Evolutionary conservation across 2,888 invertebrate species (phyloP).

Genomic region (Selenia dentaria): DNA sequence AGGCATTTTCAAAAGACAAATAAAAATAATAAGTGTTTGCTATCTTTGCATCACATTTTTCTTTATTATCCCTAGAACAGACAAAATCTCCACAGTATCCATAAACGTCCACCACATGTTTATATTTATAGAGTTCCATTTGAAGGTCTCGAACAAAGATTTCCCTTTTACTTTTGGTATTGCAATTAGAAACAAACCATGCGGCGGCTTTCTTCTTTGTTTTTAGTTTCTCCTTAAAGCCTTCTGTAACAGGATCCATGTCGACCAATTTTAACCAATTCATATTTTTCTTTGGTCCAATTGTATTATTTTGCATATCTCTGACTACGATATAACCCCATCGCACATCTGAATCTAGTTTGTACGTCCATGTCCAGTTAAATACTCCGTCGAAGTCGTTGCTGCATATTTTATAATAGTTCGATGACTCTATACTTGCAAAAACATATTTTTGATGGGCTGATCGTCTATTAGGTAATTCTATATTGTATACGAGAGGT

Average conservation of each 20-base stretch:
- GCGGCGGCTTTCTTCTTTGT: constrained; percentile 45
- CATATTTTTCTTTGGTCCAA: constrained; percentile 60
- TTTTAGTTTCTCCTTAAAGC: constrained; percentile 42
- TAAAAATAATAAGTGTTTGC: constrained; percentile 53
- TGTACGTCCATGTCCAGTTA: constrained; percentile 69
- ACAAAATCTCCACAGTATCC: constrained; percentile 36
- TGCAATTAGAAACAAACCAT: constrained; percentile 51
- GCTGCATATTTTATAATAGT: constrained; percentile 49
- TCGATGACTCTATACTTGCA: constrained; percentile 57
- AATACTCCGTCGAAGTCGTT: constrained; percentile 49
- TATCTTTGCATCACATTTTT: constrained; percentile 47
- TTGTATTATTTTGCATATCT: constrained; percentile 44
- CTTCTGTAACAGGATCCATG: constrained; percentile 48
- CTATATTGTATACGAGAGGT: background rate
- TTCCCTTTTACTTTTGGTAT: constrained; percentile 33
- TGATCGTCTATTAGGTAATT: constrained; percentile 42
- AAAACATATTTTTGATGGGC: constrained; percentile 59
- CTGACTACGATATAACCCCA: constrained; percentile 59
- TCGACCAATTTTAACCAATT: constrained; percentile 52
- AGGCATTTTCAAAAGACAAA: constrained; percentile 64
- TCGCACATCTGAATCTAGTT: constrained; percentile 54
- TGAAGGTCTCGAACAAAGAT: constrained; percentile 20
- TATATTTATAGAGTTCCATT: constrained; percentile 28
- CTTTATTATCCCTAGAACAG: constrained; percentile 38
- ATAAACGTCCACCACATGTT: constrained; percentile 34